A percentile compares a stretch with the other conserved stretches of the same genome.
Evolutionary conservation across 2,797 vertebrate genomes (phyloP).

Genomic region (Enteromius unitaeniatus): DNA sequence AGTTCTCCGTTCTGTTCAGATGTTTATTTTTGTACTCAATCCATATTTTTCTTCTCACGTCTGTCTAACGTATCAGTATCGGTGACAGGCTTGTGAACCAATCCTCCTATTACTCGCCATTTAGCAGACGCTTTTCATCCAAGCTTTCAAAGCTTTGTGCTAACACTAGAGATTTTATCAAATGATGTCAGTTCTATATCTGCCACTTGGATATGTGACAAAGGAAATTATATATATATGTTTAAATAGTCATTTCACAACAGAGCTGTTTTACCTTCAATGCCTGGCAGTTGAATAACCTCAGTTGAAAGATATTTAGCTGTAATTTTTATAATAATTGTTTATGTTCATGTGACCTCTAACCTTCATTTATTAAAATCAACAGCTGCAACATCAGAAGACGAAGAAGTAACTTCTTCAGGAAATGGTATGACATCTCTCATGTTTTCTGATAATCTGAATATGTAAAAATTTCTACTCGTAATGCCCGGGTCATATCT

Average conservation of each 20-base stretch:
- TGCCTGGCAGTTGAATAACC: not conserved
- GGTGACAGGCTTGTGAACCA: slow-evolving; percentile 18
- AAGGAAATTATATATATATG: not conserved
- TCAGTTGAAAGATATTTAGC: not conserved
- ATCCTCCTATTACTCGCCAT: slow-evolving; percentile 3
- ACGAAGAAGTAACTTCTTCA: slow-evolving; percentile 11
- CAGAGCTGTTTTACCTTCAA: not conserved
- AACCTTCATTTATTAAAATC: slow-evolving; percentile 7
- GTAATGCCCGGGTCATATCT: not conserved
- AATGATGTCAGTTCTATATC: slow-evolving; percentile 5
- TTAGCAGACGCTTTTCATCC: slow-evolving; percentile 19
- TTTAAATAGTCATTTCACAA: not conserved
- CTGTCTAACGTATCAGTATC: slow-evolving; percentile 13
- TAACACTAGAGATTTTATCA: not conserved
- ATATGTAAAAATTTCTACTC: not conserved
- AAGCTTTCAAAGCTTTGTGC: not conserved
- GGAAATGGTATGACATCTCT: not conserved
- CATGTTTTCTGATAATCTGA: not conserved
- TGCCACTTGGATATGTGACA: not conserved
- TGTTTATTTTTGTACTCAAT: slow-evolving; percentile 40
- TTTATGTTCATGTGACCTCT: not conserved
- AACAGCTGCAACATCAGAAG: slow-evolving; percentile 33
- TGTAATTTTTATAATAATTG: not conserved
- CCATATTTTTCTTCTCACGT: slow-evolving; percentile 14
- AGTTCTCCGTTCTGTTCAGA: not conserved